These are phyloP conservation scores for Parnassius glacialis DNA, from an alignment of 2,888 invertebrate genomes.

Conservation along the genomic window DNA sequence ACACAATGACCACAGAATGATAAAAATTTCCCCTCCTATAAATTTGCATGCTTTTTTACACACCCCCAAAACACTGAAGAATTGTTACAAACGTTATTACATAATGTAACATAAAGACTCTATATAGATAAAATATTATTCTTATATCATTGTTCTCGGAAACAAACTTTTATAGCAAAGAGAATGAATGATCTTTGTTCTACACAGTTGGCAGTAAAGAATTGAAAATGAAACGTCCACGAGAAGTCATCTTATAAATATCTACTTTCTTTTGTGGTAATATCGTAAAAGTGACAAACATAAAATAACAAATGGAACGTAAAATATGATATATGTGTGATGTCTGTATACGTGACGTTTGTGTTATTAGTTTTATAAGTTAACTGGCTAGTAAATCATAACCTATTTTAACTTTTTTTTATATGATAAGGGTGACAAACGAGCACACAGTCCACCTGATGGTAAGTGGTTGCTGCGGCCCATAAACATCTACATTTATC, in stretches of 20 bases:
- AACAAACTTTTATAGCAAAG: constrained; percentile 20
- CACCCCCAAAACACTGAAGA: no score
- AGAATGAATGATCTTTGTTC: constrained; percentile 22
- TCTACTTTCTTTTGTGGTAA: constrained; percentile 19
- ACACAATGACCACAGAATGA: no score
- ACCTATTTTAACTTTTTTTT: no score
- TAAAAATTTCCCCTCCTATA: no score
- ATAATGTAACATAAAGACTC: neutral
- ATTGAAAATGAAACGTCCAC: constrained; percentile 22
- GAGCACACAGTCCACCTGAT: no score
- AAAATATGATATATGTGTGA: constrained; percentile 16
- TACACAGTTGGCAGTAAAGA: constrained; percentile 22
- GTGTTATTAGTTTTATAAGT: no score
- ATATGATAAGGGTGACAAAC: no score
- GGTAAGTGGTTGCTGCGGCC: no score
- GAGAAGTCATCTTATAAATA: constrained; percentile 18
- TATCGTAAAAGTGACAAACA: constrained; percentile 22
- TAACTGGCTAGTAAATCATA: no score
- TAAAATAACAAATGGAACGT: constrained; percentile 19
- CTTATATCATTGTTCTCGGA: constrained; percentile 12
- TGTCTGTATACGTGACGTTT: neutral
- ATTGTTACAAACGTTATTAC: neutral
- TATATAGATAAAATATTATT: neutral
- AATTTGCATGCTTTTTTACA: no score
- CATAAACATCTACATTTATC: no score